phyloP scores from a whole-genome alignment of 1,140 invertebrate species.

The Sinella curviseta region DNA sequence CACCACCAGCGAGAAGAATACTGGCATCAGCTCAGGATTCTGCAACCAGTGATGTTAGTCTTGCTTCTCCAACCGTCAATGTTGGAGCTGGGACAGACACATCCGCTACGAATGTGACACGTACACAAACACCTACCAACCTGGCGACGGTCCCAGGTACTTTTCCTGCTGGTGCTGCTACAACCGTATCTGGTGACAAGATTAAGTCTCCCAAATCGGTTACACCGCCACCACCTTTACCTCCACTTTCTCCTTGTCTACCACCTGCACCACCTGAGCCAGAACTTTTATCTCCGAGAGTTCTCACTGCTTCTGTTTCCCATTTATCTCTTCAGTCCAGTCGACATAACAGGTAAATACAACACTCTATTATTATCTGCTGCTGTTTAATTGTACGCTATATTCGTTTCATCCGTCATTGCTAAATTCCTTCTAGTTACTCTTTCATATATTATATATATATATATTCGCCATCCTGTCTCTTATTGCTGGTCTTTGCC shows the following conservation, averaged over 20 bases:
- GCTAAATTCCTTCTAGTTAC: not conserved
- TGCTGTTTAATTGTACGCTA: not conserved
- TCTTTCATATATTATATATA: too few relatives aligned
- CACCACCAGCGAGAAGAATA: slow-evolving; percentile 25
- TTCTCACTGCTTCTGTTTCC: slow-evolving; percentile 46
- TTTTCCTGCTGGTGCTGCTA: not conserved
- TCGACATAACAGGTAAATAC: slow-evolving; percentile 48
- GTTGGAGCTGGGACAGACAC: not conserved
- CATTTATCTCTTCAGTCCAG: slow-evolving; percentile 49
- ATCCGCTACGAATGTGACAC: slow-evolving; percentile 1
- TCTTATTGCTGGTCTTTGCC: too few relatives aligned
- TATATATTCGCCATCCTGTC: too few relatives aligned
- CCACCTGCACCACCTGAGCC: slow-evolving; percentile 45
- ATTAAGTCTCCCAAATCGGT: slow-evolving; percentile 20
- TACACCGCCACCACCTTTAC: slow-evolving; percentile 36
- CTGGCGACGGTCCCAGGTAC: slow-evolving; percentile 17
- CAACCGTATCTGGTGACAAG: not conserved
- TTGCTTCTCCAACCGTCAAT: slow-evolving; percentile 1
- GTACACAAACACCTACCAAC: slow-evolving; percentile 13
- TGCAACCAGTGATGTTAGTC: slow-evolving; percentile 12
- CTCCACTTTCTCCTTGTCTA: slow-evolving; percentile 42
- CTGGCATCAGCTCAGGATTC: slow-evolving; percentile 12
- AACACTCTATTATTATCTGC: not conserved
- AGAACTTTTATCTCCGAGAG: slow-evolving; percentile 47
- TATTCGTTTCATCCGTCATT: not conserved